A percentile compares a stretch with the other conserved stretches of the same genome.
phyloP scores from a whole-genome alignment of 1,140 invertebrate species.

The Scaptomyza pallida region DNA sequence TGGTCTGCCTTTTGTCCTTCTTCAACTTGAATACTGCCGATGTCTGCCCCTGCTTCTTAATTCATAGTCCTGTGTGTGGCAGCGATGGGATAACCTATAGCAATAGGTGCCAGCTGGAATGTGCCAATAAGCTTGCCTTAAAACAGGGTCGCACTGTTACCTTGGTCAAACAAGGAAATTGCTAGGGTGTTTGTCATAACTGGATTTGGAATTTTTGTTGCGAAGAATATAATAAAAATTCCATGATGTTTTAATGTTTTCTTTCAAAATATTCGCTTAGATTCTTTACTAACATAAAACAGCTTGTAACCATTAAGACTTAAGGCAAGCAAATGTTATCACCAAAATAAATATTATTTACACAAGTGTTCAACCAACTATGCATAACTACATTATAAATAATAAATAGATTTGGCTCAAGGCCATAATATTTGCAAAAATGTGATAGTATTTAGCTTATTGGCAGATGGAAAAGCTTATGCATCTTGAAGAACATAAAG shows the following conservation, averaged over 20 bases:
- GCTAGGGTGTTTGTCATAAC: too few relatives aligned
- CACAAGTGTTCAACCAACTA: neutral
- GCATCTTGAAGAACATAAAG: too few relatives aligned
- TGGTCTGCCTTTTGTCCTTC: constrained; percentile 39
- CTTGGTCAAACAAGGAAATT: too few relatives aligned
- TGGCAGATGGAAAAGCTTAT: too few relatives aligned
- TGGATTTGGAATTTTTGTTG: too few relatives aligned
- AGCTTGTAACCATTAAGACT: neutral
- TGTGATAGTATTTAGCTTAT: too few relatives aligned
- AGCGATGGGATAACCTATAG: constrained; percentile 55
- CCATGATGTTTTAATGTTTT: too few relatives aligned
- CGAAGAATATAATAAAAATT: too few relatives aligned
- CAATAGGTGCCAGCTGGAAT: constrained; percentile 53
- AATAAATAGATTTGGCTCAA: neutral
- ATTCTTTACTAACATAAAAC: too few relatives aligned
- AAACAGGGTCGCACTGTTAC: too few relatives aligned
- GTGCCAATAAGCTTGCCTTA: too few relatives aligned
- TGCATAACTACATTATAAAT: neutral
- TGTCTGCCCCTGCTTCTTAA: constrained; percentile 54
- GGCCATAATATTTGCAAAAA: neutral
- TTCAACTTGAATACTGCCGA: constrained; percentile 2
- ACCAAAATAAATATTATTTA: neutral
- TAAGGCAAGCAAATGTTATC: neutral
- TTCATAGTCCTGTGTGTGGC: constrained; percentile 66
- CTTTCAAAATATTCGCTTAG: too few relatives aligned